Conservation (phyloP, 2,888 invertebrate genomes). For the Cephonodes hylas region DNA sequence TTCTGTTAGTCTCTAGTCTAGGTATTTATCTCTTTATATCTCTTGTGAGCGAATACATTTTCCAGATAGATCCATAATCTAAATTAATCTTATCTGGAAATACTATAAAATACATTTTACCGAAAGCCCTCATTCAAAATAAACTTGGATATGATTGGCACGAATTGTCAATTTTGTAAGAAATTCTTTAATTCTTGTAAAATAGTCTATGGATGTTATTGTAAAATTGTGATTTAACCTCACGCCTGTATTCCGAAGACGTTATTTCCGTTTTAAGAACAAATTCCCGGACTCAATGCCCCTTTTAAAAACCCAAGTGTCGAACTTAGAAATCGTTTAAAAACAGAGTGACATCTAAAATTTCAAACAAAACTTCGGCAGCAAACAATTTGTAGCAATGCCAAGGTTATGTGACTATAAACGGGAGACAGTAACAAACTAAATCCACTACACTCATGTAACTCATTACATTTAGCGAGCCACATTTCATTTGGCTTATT, state of each 20-base stretch:
- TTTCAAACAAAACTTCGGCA: not conserved
- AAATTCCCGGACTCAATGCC: no score
- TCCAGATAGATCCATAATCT: not conserved
- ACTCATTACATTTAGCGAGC: not conserved
- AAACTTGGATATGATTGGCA: not conserved
- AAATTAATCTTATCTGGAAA: not conserved
- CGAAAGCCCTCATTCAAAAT: not conserved
- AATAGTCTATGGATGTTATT: no score
- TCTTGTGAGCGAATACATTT: not conserved
- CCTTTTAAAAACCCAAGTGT: no score
- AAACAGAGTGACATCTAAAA: no score
- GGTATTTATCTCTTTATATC: not conserved
- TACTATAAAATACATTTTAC: not conserved
- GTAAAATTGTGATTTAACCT: no score
- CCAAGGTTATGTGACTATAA: not conserved
- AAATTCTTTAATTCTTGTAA: no score
- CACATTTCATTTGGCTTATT: conserved; percentile 3
- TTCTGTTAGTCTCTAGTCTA: no score
- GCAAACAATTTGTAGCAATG: not conserved
- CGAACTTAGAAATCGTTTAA: no score
- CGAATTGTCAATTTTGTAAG: no score
- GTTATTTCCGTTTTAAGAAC: no score
- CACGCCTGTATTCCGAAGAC: no score
- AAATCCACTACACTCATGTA: not conserved
- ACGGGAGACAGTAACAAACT: not conserved